These are phyloP conservation scores for Sphenopsis melanotis DNA, from an alignment of 2,797 vertebrate species.

Conservation along the genomic window DNA sequence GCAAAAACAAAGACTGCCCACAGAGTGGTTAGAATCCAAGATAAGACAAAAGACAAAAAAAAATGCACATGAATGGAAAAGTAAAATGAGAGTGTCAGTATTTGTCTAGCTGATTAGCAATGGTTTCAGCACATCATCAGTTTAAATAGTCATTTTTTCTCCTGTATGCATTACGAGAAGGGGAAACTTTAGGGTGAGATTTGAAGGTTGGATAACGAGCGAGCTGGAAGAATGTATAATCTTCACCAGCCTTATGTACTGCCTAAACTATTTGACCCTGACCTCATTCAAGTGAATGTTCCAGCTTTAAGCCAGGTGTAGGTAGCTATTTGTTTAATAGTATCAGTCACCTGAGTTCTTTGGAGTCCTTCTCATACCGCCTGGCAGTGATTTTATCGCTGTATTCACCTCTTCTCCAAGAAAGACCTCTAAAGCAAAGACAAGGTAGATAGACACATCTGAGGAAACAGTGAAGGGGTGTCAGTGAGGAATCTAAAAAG, in stretches of 20 bases:
- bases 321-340: neutral
- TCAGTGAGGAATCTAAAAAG: neutral
- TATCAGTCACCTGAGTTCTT: neutral
- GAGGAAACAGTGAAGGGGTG: neutral
- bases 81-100: neutral
- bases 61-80: neutral
- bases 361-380: neutral
- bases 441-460: neutral
- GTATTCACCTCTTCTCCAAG: neutral
- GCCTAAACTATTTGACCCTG: neutral
- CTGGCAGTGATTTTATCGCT: neutral
- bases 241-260: neutral
- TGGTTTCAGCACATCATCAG: neutral
- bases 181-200: neutral
- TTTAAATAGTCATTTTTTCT: neutral
- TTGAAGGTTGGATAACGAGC: neutral
- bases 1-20: conserved; percentile 24
- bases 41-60: conserved; percentile 19
- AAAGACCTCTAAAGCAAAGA: neutral
- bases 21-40: neutral
- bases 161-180: neutral
- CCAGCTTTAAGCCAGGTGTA: neutral
- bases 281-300: neutral
- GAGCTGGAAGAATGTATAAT: neutral
- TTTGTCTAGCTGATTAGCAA: conserved; percentile 12